Conservation (phyloP, 2,888 invertebrate species). For the Cephus nigrinus region DNA sequence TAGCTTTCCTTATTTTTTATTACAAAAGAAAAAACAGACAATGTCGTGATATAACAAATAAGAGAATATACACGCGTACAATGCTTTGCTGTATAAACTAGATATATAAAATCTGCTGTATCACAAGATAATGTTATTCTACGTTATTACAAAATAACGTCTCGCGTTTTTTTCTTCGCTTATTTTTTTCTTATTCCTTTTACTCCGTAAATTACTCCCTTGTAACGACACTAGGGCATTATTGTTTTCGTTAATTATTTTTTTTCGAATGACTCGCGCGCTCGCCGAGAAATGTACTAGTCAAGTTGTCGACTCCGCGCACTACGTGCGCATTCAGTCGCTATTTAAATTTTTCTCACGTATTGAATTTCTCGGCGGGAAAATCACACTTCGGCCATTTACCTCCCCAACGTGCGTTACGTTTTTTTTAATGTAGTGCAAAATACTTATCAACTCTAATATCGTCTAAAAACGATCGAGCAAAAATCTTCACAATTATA, state of each 20-base stretch:
- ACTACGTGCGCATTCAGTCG: too few species aligned
- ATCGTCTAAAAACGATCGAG: too few species aligned
- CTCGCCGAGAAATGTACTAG: too few species aligned
- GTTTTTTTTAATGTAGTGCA: too few species aligned
- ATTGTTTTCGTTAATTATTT: conserved; percentile 8
- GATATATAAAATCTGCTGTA: conserved; percentile 44
- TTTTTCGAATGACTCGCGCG: not conserved
- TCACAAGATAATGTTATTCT: conserved; percentile 38
- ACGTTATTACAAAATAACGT: conserved; percentile 18
- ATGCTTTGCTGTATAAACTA: conserved; percentile 37
- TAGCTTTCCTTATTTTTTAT: not conserved
- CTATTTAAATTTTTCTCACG: too few species aligned
- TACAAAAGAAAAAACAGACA: not conserved
- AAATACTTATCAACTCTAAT: too few species aligned
- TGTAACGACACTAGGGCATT: conserved; percentile 14
- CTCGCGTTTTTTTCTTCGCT: conserved; percentile 2
- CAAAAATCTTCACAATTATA: too few species aligned
- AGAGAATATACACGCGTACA: conserved; percentile 9
- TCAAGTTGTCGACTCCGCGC: too few species aligned
- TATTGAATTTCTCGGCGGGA: too few species aligned
- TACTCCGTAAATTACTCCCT: conserved; percentile 15
- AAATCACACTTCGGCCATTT: too few species aligned
- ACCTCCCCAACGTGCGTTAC: too few species aligned
- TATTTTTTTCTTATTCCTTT: conserved; percentile 16
- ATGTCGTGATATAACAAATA: conserved; percentile 5